Base-by-base conservation (phyloP, 2,113 vertebrate species). In the Emberiza fucata region DNA sequence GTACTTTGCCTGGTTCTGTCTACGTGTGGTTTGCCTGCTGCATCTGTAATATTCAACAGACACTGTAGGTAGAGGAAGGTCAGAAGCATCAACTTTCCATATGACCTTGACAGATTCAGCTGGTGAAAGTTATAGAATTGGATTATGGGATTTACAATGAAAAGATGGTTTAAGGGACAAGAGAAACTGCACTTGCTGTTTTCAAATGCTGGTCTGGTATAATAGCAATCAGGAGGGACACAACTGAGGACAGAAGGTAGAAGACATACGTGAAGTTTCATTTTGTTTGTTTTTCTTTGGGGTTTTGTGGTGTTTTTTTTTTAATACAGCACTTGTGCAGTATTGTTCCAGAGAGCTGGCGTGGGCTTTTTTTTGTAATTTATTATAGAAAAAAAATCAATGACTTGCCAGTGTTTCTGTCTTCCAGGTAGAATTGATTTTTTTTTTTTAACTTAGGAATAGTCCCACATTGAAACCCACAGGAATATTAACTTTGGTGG, bases 51-150 rank as follows among this genome's bases (percentile, higher is more conserved):
- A 94, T 91, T 97, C 95, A 95, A 42, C 83, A 88, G 91, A 82
- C 56, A 19, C 44, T 60, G 83, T 57, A 95, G 92, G 95, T 85
- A 95, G 93, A 61, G 64, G 90, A 95, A 95, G 95, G 96, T 94
- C 91, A 96, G 89, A 81, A 88, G 91, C 78, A 95, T 94, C 72
- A 88, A 28, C 93, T 96, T 96, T 87, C 95, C 69, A 27, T 86
- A 63, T 69, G 94, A 97, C 97, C 96, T 96, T 97, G 96, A 76
- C 75, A 86, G 94, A 94, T 92, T 95, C 91, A 95, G 76, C 88
- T 28, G 6, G 91, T 76, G 96, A 96, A 97, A 97, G 96, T 94
- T 94, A 92, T 12, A 47, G 92, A 92, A 95, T 90, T 95, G 92
- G 95, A 96, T 97, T 96, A 96, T 37, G 77, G 87, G 95, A 94